Conservation (phyloP, 2,797 vertebrate genomes). For the Protosalanx chinensis region DNA sequence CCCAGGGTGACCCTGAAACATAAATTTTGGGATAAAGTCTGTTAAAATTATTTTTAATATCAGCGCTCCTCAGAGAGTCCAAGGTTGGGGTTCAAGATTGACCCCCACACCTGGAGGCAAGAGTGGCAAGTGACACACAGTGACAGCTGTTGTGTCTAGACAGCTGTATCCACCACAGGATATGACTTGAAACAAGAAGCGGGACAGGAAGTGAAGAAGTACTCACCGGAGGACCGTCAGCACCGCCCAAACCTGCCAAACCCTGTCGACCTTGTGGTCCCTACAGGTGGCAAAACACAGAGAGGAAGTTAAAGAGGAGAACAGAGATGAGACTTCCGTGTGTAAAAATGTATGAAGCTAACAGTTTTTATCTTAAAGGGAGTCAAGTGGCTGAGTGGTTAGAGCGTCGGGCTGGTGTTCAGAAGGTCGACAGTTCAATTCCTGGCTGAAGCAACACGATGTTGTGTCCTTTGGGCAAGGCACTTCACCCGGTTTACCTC, state of each 20-base stretch:
- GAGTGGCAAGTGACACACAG: no score
- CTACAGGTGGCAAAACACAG: constrained; percentile 61
- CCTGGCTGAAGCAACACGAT: no score
- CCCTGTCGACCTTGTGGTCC: constrained; percentile 92
- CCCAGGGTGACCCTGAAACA: constrained; percentile 89
- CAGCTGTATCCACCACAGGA: neutral
- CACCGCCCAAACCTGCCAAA: constrained; percentile 84
- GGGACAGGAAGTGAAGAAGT: neutral
- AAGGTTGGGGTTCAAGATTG: no score
- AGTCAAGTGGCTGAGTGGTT: no score
- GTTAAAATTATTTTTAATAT: constrained; percentile 16
- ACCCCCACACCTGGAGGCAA: no score
- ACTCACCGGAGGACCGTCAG: constrained; percentile 95
- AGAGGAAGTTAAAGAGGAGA: constrained; percentile 7
- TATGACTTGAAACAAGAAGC: neutral
- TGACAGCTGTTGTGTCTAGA: no score
- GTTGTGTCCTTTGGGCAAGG: no score
- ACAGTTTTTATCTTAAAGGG: neutral
- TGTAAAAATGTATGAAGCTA: neutral
- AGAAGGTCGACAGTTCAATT: no score
- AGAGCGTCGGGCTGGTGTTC: no score
- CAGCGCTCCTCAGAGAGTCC: no score
- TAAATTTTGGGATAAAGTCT: neutral
- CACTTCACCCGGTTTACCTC: no score
- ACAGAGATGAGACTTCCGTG: neutral